Conservation (phyloP, 2,888 invertebrate genomes). For the Cabera pusaria region DNA sequence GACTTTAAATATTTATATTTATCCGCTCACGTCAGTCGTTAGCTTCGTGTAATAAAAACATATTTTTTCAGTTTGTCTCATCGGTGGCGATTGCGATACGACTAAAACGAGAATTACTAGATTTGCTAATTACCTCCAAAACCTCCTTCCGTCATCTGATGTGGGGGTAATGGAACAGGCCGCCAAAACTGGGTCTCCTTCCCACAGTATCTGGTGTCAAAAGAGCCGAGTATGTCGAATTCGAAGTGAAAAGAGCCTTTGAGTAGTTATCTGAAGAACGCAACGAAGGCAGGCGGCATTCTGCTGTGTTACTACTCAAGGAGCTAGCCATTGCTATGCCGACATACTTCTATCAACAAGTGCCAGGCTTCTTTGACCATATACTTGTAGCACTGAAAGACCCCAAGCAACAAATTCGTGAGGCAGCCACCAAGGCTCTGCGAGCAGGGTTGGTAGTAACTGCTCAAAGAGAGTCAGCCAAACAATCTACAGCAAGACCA, state of each 20-base stretch:
- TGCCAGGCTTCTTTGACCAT: slow-evolving; percentile 95
- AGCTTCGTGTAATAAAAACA: no score
- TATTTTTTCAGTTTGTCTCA: slow-evolving; percentile 90
- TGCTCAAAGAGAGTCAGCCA: slow-evolving; percentile 97
- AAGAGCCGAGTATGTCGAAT: slow-evolving; percentile 98
- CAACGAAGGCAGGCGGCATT: slow-evolving; percentile 95
- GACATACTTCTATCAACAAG: slow-evolving; percentile 98
- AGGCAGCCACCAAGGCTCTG: slow-evolving; percentile 96
- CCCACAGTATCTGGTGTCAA: slow-evolving; percentile 96
- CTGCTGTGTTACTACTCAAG: slow-evolving; percentile 95
- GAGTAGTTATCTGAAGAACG: slow-evolving; percentile 97
- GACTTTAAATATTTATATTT: slow-evolving; percentile 33
- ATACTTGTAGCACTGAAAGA: slow-evolving; percentile 96
- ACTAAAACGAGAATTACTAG: slow-evolving; percentile 94
- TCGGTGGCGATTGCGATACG: slow-evolving; percentile 96
- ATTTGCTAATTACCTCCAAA: slow-evolving; percentile 96
- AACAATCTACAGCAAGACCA: slow-evolving; percentile 93
- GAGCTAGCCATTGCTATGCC: slow-evolving; percentile 98
- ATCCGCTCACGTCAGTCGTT: no score
- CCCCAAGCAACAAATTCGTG: slow-evolving; percentile 94
- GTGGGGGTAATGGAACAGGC: slow-evolving; percentile 97
- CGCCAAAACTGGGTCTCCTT: slow-evolving; percentile 96
- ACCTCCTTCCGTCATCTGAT: slow-evolving; percentile 94
- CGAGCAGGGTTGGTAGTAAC: slow-evolving; percentile 97
- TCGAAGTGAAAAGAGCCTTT: slow-evolving; percentile 97